Evolutionary conservation across 2,888 invertebrate genomes (phyloP), one percentile per base, ranked within the genome.

Genomic region (Pyrgus malvae): DNA sequence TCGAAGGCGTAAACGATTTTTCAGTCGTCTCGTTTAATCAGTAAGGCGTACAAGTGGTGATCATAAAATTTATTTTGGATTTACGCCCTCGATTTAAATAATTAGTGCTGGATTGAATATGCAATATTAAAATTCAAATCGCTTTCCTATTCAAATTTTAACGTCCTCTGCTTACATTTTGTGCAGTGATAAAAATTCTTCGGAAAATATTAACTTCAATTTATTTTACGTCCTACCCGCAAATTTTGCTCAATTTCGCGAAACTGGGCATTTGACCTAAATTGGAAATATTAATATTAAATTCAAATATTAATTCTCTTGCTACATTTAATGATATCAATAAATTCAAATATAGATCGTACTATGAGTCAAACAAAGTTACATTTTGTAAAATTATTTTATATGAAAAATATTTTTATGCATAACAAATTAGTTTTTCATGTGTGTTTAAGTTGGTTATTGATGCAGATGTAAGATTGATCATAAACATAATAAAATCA

Each of bases 71-170:
- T 53, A 35, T 53, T 45, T 42, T 23, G 37, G 38, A 45, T 53
- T 53, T 53, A 53, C 23, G 45, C 21, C 17, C 16, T 0, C 14
- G 45, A 53, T 53, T 53, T 53, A 53, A 53, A 53, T 53, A 53
- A 53, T 53, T 53, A 53, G 29, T 53, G 11, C 21, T 29, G 16
- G 44, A 53, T 53, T 53, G 38, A 51, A 51, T 51, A 53, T 53
- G 27, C 45, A 53, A 45, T 51, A 51, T 53, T 57, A 57, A 57
- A 57, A 59, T 61, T 56, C 57, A 61, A 62, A 62, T 61, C 41
- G 57, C 54, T 58, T 51, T 48, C 31, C 49, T 50, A 57, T 61
- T 59, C 57, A 41, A 56, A 56, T 35, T 57, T 50, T 35, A 23
- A 16, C 41, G 50, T 35, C 29, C 14, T 9, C 37, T 14, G 50